Evolutionary conservation across 1,140 invertebrate species (phyloP).

Genomic region (Helicoverpa armigera): DNA sequence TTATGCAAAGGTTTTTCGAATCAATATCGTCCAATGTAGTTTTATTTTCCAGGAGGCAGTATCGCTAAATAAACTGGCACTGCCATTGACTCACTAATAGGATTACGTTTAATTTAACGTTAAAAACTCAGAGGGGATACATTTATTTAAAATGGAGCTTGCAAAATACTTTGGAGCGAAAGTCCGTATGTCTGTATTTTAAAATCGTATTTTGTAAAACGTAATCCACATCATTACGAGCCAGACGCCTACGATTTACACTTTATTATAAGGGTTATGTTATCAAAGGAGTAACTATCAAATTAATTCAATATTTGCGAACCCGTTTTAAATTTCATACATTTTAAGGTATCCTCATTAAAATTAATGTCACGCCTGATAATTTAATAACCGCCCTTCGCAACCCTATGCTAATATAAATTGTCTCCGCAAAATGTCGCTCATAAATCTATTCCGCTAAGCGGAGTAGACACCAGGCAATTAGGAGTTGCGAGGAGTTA

Average conservation of each 20-base stretch:
- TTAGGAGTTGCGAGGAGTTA: slow-evolving; percentile 78
- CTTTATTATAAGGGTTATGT: too few species aligned
- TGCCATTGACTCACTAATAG: slow-evolving; percentile 20
- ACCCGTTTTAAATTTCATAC: slow-evolving; percentile 24
- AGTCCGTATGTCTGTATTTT: too few species aligned
- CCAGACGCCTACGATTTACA: neutral
- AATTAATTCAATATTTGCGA: slow-evolving; percentile 36
- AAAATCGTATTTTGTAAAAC: too few species aligned
- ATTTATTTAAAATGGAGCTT: slow-evolving; percentile 5
- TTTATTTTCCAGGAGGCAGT: slow-evolving; percentile 19
- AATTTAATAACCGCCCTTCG: slow-evolving; percentile 57
- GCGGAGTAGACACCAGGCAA: slow-evolving; percentile 75
- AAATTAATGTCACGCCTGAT: slow-evolving; percentile 52
- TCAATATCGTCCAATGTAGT: neutral
- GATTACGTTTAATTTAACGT: slow-evolving; percentile 18
- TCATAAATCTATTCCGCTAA: slow-evolving; percentile 66
- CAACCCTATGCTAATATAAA: slow-evolving; percentile 58
- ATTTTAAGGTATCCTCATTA: slow-evolving; percentile 44
- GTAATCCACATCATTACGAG: too few species aligned
- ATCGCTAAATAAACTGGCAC: slow-evolving; percentile 25
- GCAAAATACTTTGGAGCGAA: neutral
- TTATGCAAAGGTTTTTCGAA: slow-evolving; percentile 28
- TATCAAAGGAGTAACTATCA: neutral
- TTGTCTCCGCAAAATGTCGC: slow-evolving; percentile 62
- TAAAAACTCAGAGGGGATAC: neutral